Evolutionary conservation across 2,113 vertebrate genomes (phyloP).

Genomic region (Pedionomus torquatus): DNA sequence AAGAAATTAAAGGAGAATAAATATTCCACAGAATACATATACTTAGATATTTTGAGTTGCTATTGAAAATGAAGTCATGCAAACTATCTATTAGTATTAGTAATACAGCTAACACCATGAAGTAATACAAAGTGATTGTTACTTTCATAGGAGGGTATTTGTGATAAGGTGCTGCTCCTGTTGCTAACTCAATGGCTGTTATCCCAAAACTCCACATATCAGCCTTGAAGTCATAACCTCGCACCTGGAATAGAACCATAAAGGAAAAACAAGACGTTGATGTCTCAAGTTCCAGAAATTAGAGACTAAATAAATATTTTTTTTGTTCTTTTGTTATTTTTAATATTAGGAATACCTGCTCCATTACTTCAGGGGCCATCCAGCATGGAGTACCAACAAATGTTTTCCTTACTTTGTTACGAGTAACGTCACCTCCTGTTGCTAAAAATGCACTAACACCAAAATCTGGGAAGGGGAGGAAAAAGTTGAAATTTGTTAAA

Average conservation of each 20-base stretch:
- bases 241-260: conserved; percentile 80
- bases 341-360: conserved; percentile 83
- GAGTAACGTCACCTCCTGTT: conserved; percentile 94
- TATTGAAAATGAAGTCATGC: not conserved
- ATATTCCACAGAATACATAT: not conserved
- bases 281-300: not conserved
- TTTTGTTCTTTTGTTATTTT: not conserved
- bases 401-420: conserved; percentile 98
- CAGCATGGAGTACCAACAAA: conserved; percentile 99
- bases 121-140: conserved; percentile 51
- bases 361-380: conserved; percentile 99
- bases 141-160: conserved; percentile 99
- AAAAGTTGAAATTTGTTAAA: not conserved
- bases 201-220: conserved; percentile 99
- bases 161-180: conserved; percentile 96
- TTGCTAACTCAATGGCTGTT: conserved; percentile 96
- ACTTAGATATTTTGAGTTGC: not conserved
- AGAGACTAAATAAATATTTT: not conserved
- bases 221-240: conserved; percentile 99
- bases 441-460: conserved; percentile 96
- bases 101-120: not conserved
- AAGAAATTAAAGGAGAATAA: not conserved
- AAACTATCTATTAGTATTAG: not conserved
- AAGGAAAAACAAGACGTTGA: not conserved
- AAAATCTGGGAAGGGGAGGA: conserved; percentile 84